Conservation (phyloP, 30 jellyfish, hydroid and myxozoan genomes). For the Cassiopea xamachana region DNA sequence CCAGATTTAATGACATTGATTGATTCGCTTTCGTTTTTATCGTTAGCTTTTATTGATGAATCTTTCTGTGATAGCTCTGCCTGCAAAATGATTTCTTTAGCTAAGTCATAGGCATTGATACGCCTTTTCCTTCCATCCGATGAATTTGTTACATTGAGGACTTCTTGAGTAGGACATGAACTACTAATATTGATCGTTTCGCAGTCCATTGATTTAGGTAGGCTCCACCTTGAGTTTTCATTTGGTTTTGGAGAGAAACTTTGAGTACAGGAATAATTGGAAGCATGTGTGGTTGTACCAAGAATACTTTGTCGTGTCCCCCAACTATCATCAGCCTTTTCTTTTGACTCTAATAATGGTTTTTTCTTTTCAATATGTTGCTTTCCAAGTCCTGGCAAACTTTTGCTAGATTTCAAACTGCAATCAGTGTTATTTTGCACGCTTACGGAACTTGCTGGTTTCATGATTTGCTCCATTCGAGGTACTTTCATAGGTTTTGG, state of each 20-base stretch:
- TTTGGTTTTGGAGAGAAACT: neutral
- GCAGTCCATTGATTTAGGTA: neutral
- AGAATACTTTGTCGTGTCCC: neutral
- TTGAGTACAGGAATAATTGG: neutral
- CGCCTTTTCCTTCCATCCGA: neutral
- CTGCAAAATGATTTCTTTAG: neutral
- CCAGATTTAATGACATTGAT: neutral
- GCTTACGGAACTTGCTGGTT: too few relatives aligned
- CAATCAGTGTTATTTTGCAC: neutral
- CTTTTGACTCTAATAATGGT: neutral
- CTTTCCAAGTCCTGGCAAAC: neutral
- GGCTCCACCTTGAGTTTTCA: neutral
- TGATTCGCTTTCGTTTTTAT: neutral
- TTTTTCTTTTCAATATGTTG: neutral
- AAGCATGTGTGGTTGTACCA: neutral
- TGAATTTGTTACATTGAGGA: neutral
- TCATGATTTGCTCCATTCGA: too few relatives aligned
- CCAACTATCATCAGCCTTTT: neutral
- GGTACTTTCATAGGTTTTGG: too few relatives aligned
- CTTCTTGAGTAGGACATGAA: neutral
- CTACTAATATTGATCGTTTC: neutral
- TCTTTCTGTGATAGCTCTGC: neutral
- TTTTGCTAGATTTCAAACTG: neutral
- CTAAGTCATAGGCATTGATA: neutral
- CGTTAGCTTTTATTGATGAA: neutral